Evolutionary conservation across 1,140 invertebrate species (phyloP), one percentile per base, ranked within the genome.

Genomic region (Parasteatoda tepidariorum): DNA sequence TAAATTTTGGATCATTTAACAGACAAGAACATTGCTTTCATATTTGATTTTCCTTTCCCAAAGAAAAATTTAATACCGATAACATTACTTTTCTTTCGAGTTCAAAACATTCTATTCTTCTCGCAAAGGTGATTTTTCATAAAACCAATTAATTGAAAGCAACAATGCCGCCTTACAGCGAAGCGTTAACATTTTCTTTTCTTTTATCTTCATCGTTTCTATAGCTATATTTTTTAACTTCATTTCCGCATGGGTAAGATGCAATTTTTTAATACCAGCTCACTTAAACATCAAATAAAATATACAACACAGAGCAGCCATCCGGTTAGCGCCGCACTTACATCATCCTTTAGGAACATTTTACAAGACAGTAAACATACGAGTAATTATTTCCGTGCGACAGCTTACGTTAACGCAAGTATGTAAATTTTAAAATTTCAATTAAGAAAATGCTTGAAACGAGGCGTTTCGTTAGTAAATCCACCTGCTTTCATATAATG

Each of bases 391-490:
- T 76, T 64, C 26, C n/a, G 13, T 13, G 55, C 22, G 22, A 31
- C 3, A 57, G 33, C 11, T 18, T 55, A 24, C 62, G 62, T 78
- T 3, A 55, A 78, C 24, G n/a, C 55, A 78, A 78, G 28, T 55
- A 55, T 55, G 75, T 34, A 67, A 67, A 67, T 78, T 78, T 34
- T 67, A 57, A 66, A 57, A 67, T 78, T 78, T 78, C 75, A 67
- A 78, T 78, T 67, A 78, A 48, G 62, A 57, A 67, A 67, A 57
- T 26, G 41, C 75, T 76, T 57, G 22, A 54, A 67, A 62, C 48
- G 34, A 38, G 30, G 48, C 61, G 34, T 62, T 48, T 22, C 24
- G 22, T 15, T 55, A 61, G 30, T 74, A 34, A 74, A n/a, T n/a
- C 38, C 38, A 18, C 38, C 38, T 48, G 38, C 38, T 48, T 61